Evolutionary conservation across 2,797 vertebrate species (phyloP).

Genomic region (Lagothrix lagotricha): DNA sequence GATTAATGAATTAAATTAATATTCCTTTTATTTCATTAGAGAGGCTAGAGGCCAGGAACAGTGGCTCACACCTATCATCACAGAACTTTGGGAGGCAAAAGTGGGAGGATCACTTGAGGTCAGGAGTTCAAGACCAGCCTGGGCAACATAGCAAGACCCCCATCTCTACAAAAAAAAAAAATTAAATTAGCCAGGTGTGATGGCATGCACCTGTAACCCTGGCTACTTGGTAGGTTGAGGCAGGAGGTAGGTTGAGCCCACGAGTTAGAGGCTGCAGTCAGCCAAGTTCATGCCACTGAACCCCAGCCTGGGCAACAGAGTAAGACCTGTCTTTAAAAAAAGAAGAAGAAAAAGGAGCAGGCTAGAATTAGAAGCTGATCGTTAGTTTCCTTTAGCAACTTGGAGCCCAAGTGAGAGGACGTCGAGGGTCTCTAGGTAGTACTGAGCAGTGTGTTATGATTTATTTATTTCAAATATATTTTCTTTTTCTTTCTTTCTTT

Average conservation of each 20-base stretch:
- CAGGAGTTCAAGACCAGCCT: background rate
- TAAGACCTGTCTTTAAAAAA: background rate
- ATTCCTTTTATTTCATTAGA: background rate
- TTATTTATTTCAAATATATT: background rate
- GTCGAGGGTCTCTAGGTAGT: background rate
- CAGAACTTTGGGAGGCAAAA: background rate
- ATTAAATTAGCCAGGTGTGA: background rate
- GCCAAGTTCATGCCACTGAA: background rate
- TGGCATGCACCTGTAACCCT: background rate
- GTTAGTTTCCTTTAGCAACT: background rate
- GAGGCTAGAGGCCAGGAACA: background rate
- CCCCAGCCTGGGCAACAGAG: background rate
- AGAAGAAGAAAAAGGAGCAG: background rate
- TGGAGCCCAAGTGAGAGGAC: background rate
- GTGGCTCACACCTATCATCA: background rate
- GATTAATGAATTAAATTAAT: background rate
- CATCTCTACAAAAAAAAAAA: background rate
- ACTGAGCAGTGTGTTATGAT: background rate
- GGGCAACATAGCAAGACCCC: background rate
- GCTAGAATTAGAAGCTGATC: background rate
- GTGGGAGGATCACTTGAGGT: background rate
- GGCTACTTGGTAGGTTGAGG: background rate
- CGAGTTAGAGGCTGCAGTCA: background rate
- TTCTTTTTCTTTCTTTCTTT: background rate
- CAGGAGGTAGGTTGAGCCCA: background rate